Base-by-base conservation (phyloP, 2,113 vertebrate species). In the Caranx ignobilis region DNA sequence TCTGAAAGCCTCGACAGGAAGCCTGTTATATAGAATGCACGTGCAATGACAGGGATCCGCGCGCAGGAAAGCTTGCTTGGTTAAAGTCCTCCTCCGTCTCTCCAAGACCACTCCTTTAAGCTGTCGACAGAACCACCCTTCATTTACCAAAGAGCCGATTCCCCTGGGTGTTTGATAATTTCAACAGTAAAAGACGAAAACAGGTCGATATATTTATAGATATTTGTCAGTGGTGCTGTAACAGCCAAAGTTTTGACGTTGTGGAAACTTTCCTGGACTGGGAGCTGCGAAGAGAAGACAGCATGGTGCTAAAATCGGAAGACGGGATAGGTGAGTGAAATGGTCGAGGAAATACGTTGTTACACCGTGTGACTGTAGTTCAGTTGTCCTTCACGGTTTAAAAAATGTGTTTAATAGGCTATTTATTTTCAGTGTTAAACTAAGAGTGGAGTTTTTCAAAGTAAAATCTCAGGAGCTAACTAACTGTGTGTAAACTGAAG, bases 271-370 rank as follows among this genome's bases (percentile, higher is more conserved):
- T 54, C n/a, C n/a, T 2, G 16, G 13, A 60, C 11, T 57, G 71
- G 32, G 61, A 86, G 10, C 45, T 41, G 37, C 39, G 21, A 39
- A n/a, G 21, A 50, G 31, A 15, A 66, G 77, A 32, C 85, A 94
- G 57, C 85, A 96, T 96, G 95, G 95, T 96, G 92, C 73, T 96
- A 52, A 96, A 95, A 52, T 95, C 95, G 3, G 95, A 96, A 90
- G 95, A 96, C 89, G 95, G 95, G 35, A 94, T 95, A 37, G 95
- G 95, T 96, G 89, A 96, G 95, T 94, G 70, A 60, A 59, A 71
- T 6, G 18, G 37, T 43, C 12, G 3, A 31, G 19, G 31, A 62
- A 32, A 16, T 0, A 32, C 37, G 2, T 2, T 41, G 26, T 55
- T 39, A 37, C 5, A 32, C 19, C 34, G 32, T 39, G 2, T 35